These are phyloP conservation scores for Vultur gryphus DNA, from an alignment of 2,797 vertebrate species.

Conservation along the genomic window DNA sequence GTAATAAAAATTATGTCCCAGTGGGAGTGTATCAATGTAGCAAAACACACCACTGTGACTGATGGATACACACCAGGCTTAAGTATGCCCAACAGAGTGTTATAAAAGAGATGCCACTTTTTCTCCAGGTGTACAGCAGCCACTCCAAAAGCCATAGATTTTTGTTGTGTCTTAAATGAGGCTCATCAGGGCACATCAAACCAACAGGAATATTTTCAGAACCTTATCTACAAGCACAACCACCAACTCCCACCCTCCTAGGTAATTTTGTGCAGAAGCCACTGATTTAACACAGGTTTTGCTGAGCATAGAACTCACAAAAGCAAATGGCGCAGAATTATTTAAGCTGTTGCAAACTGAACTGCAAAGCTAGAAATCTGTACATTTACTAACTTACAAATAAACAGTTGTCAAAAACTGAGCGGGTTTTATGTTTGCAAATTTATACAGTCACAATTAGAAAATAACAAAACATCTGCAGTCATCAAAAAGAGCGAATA, in stretches of 20 bases:
- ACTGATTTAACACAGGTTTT: background rate
- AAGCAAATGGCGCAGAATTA: background rate
- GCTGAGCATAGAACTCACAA: background rate
- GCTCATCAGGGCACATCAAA: background rate
- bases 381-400: background rate
- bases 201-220: background rate
- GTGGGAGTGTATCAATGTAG: background rate
- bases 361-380: background rate
- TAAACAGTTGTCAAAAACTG: background rate
- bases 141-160: background rate
- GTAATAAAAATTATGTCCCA: background rate
- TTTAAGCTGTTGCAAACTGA: background rate
- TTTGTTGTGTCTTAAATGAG: background rate
- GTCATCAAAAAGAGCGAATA: background rate
- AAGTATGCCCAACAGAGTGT: background rate
- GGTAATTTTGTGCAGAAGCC: background rate
- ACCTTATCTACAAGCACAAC: background rate
- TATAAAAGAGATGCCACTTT: background rate
- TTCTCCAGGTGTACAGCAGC: background rate
- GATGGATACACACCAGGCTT: background rate
- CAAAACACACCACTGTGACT: background rate
- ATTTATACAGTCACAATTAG: slow-evolving; percentile 19
- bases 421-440: background rate
- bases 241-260: background rate
- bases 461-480: slow-evolving; percentile 28